Evolutionary conservation across 2,113 vertebrate genomes (phyloP), one percentile per base, ranked within the genome.

Genomic region (Cephalopholis sonnerati): DNA sequence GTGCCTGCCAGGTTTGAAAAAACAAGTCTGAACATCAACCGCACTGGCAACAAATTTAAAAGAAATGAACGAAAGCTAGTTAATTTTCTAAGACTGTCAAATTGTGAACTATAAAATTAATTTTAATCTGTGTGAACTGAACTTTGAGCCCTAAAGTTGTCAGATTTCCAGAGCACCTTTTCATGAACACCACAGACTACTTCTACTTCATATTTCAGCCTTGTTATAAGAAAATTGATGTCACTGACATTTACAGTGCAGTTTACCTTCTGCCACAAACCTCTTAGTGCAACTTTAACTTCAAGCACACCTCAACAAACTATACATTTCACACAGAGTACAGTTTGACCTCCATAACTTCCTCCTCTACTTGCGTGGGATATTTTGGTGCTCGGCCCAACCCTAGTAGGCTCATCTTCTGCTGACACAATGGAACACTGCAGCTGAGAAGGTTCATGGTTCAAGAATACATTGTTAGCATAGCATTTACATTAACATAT

Each of bases 331-430:
- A 64, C 50, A 3, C 44, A 5, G 1, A 24, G 44, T 16, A 41
- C 29, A 32, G 29, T 20, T 41, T 66, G 46, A 84, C 44, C 79
- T 11, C 24, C 22, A 12, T n/a, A 3, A 57, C 4, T 13, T 50
- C 4, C 17, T 24, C 27, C 58, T 59, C 12, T 41, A 66, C 53
- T 62, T 62, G 59, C 18, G 65, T 32, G 32, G 53, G 59, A 32
- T 83, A 74, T 79, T 76, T 74, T 48, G 46, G 51, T 36, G 66
- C 77, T 59, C 39, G 24, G 48, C 50, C n/a, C 44, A 36, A 32
- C 48, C 48, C 70, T 44, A 2, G 48, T 69, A 54, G 74, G 86
- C 58, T 89, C 83, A 77, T 74, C 80, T 91, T 81, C 71, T 85
- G 69, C 85, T 79, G 85, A 84, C 69, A 72, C 54, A 41, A 63